These are phyloP conservation scores for Pedicia rivosa DNA, from an alignment of 2,888 invertebrate genomes.

Conservation along the genomic window DNA sequence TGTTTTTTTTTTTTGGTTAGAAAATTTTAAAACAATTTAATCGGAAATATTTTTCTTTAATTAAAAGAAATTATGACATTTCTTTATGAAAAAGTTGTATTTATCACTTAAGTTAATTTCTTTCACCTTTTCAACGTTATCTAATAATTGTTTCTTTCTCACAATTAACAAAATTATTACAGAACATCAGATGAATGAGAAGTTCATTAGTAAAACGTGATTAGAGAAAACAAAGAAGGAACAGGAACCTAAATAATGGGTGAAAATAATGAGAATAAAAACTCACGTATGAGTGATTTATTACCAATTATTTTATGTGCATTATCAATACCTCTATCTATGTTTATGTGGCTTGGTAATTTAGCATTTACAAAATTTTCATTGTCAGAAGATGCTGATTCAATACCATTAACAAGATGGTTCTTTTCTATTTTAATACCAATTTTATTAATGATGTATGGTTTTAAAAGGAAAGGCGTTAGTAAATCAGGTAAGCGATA, in stretches of 20 bases:
- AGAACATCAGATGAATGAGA: too few relatives aligned
- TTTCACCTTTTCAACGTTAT: too few relatives aligned
- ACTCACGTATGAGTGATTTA: slow-evolving; percentile 16
- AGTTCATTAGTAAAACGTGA: too few relatives aligned
- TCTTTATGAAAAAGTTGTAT: too few relatives aligned
- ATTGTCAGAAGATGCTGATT: slow-evolving; percentile 36
- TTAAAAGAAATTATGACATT: too few relatives aligned
- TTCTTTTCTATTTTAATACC: slow-evolving; percentile 34
- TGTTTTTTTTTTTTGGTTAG: too few relatives aligned
- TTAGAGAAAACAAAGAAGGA: too few relatives aligned
- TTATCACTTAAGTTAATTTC: too few relatives aligned
- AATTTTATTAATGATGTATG: slow-evolving; percentile 46
- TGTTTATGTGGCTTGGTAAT: slow-evolving; percentile 60
- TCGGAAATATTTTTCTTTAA: too few relatives aligned
- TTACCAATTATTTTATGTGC: slow-evolving; percentile 47
- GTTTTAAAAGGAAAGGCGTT: slow-evolving; percentile 49
- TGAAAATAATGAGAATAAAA: background rate
- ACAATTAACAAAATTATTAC: too few relatives aligned
- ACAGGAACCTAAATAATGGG: background rate
- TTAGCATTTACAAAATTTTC: slow-evolving; percentile 45
- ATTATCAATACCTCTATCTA: slow-evolving; percentile 55
- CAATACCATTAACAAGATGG: slow-evolving; percentile 27
- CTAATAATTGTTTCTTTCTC: too few relatives aligned
- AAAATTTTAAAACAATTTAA: too few relatives aligned
- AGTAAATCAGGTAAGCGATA: slow-evolving; percentile 51